Base-by-base conservation (phyloP, 2,888 invertebrate species). In the Cryptosula pallasiana region DNA sequence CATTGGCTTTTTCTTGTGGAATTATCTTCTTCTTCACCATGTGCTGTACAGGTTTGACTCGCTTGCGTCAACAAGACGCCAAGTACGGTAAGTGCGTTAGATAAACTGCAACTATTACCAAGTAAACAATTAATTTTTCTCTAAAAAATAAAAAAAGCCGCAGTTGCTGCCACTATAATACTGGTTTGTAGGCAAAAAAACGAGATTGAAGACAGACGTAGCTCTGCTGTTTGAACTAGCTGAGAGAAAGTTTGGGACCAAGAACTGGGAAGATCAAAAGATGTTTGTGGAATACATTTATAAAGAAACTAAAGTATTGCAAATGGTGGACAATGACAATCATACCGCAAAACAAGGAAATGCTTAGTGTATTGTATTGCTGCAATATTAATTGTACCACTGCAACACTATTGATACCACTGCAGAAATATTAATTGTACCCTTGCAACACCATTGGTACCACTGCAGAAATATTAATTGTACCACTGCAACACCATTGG, bases 171-270 rank as follows among this genome's bases (percentile, higher is more conserved):
- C n/a, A n/a, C n/a, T n/a, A n/a, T n/a, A n/a, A n/a, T n/a, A n/a
- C n/a, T n/a, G n/a, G n/a, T n/a, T n/a, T n/a, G n/a, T n/a, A 63
- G 63, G 25, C 32, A 27, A 63, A 5, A 63, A 20, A 25, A 32
- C 13, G 13, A 63, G 32, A 63, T 9, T 63, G 32, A n/a, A 32
- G 5, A 5, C 20, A 13, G 63, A 63, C 32, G 32, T 63, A 29
- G 63, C 63, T 13, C 32, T 63, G 32, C 63, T 63, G 25, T 63
- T 63, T 32, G 63, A 63, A 32, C 32, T 63, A 16, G 63, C 63
- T 9, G 63, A 63, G 27, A 27, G 27, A 27, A 63, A 63, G 27
- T 63, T 29, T 34, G 63, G 63, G 32, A 32, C 32, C 13, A 32
- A 29, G 1, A 63, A 63, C 32, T 32, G 20, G 5, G 63, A 3